phyloP scores from a whole-genome alignment of 2,113 vertebrate species.

The Brienomyrus brachyistius region DNA sequence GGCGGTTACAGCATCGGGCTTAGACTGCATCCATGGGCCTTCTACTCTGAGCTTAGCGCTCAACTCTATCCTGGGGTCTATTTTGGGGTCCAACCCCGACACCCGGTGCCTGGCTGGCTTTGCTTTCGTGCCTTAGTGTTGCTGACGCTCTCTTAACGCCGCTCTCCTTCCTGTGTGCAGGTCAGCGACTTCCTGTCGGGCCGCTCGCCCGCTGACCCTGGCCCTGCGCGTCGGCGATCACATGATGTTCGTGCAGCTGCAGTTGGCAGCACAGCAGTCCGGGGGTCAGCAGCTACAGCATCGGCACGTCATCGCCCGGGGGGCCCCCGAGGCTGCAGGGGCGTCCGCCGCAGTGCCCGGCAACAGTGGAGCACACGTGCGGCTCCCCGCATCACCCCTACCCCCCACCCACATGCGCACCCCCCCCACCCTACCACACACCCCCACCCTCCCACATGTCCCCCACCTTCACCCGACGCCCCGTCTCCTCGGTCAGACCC shows the following conservation, averaged over 20 bases:
- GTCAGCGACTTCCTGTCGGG: slow-evolving; percentile 97
- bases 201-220: slow-evolving; percentile 88
- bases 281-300: slow-evolving; percentile 78
- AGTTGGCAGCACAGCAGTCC: slow-evolving; percentile 86
- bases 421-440: slow-evolving; percentile 18
- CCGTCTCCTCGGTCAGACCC: neutral
- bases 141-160: neutral
- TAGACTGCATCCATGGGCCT: neutral
- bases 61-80: slow-evolving; percentile 15
- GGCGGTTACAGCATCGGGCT: neutral
- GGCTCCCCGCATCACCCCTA: slow-evolving; percentile 27
- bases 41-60: slow-evolving; percentile 25
- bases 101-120: neutral
- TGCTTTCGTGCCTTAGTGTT: neutral
- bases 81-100: neutral
- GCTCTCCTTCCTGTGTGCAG: slow-evolving; percentile 51
- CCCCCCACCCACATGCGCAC: slow-evolving; percentile 36
- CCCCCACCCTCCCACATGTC: slow-evolving; percentile 41
- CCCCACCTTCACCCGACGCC: neutral
- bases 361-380: slow-evolving; percentile 17
- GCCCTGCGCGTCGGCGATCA: slow-evolving; percentile 93
- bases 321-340: slow-evolving; percentile 49
- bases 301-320: slow-evolving; percentile 71
- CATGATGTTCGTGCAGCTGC: slow-evolving; percentile 99
- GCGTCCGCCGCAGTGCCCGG: slow-evolving; percentile 30